A percentile compares a stretch with the other conserved stretches of the same genome.
Conservation (phyloP, 1,140 invertebrate genomes). For the Cydia splendana region DNA sequence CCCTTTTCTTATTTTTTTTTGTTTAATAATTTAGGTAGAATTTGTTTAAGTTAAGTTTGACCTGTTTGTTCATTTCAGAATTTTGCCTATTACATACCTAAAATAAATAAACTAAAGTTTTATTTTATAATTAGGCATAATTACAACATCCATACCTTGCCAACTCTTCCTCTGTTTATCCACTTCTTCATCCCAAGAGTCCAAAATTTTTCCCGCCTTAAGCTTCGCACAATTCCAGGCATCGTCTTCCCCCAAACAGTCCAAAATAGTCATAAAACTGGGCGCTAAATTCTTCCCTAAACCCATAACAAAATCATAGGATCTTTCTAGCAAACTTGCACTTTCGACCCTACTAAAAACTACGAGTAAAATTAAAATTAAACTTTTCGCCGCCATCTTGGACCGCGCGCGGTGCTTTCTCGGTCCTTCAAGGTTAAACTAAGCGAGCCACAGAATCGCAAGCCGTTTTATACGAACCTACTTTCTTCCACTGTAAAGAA, state of each 20-base stretch:
- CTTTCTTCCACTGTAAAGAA: constrained; percentile 56
- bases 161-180: constrained; percentile 60
- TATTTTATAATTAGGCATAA: not conserved
- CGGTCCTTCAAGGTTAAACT: constrained; percentile 59
- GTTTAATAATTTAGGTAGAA: too few relatives aligned
- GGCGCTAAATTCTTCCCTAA: constrained; percentile 64
- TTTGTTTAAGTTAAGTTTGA: too few relatives aligned
- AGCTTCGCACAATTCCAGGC: constrained; percentile 63
- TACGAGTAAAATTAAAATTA: constrained; percentile 50
- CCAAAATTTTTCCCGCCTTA: constrained; percentile 60
- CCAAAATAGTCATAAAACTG: constrained; percentile 60
- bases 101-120: too few relatives aligned
- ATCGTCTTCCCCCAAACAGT: constrained; percentile 61
- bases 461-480: constrained; percentile 55
- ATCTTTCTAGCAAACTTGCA: constrained; percentile 57
- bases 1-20: too few relatives aligned
- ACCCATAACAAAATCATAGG: constrained; percentile 67
- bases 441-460: constrained; percentile 43
- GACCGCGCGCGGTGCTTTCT: constrained; percentile 43
- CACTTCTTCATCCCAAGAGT: constrained; percentile 59
- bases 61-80: too few relatives aligned
- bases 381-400: constrained; percentile 55
- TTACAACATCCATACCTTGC: constrained; percentile 55
- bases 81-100: too few relatives aligned
- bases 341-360: constrained; percentile 54